Evolutionary conservation across 2,113 vertebrate species (phyloP).

Genomic region (Notarius lentiginosus): DNA sequence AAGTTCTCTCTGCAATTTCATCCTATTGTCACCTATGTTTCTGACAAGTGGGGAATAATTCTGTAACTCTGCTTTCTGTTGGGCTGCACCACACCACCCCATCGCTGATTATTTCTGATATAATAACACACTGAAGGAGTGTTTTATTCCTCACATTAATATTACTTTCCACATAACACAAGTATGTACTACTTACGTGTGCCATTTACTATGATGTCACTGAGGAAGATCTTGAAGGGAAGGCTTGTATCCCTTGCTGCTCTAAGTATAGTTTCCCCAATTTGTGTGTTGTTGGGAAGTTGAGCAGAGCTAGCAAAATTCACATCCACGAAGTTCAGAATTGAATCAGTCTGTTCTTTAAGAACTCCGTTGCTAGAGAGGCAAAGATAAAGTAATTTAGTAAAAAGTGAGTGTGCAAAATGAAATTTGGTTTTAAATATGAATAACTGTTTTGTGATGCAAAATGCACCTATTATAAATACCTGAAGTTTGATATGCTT

Average conservation of each 20-base stretch:
- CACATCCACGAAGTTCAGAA: constrained; percentile 23
- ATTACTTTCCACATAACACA: background rate
- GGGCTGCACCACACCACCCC: background rate
- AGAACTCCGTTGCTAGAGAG: background rate
- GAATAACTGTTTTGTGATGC: background rate
- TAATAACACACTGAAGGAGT: background rate
- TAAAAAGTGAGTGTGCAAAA: background rate
- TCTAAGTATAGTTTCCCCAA: constrained; percentile 36
- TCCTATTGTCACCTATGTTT: too few species aligned
- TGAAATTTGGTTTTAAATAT: background rate
- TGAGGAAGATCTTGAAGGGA: constrained; percentile 36
- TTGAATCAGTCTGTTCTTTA: background rate
- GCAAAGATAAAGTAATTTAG: background rate
- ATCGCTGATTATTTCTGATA: background rate
- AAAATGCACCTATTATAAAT: background rate
- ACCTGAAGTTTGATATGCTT: constrained; percentile 26
- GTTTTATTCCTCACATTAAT: background rate
- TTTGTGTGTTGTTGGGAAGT: constrained; percentile 12
- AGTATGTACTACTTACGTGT: constrained; percentile 22
- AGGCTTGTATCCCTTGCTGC: constrained; percentile 29
- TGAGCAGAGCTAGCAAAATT: background rate
- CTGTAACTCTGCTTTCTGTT: background rate
- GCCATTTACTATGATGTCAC: constrained; percentile 28
- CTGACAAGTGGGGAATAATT: too few species aligned
- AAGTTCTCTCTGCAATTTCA: too few species aligned